A percentile compares a stretch with the other conserved stretches of the same genome.
phyloP scores from a whole-genome alignment of 92 coral and sea anemone species.

The Zoanthus sansibaricus region DNA sequence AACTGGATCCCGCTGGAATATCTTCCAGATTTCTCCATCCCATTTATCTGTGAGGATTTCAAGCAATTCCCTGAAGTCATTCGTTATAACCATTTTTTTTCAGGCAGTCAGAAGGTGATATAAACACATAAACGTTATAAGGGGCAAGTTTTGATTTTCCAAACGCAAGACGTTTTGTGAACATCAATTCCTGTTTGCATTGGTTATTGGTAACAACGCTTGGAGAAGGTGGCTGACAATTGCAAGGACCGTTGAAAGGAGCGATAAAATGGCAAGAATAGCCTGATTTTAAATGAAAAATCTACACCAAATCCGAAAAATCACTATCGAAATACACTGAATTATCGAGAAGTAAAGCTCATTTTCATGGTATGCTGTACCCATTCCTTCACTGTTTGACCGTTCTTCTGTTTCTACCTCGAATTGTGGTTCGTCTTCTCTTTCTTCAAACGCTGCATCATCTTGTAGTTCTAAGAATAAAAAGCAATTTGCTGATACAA shows the following conservation, averaged over 20 bases:
- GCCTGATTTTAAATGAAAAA: constrained; percentile 12
- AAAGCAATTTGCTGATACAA: neutral
- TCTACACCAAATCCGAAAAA: constrained; percentile 3
- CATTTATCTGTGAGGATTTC: constrained; percentile 29
- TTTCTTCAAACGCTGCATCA: constrained; percentile 5
- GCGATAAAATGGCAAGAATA: constrained; percentile 11
- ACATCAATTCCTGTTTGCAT: constrained; percentile 37
- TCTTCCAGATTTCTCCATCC: constrained; percentile 44
- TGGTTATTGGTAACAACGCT: constrained; percentile 45
- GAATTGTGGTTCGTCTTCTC: neutral
- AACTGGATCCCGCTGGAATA: constrained; percentile 23
- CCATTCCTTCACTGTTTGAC: neutral
- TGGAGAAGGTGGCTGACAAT: constrained; percentile 50
- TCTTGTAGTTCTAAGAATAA: neutral
- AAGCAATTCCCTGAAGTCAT: constrained; percentile 31
- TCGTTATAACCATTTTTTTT: constrained; percentile 17
- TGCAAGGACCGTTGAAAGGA: constrained; percentile 37
- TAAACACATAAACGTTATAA: constrained; percentile 43
- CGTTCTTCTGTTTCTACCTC: neutral
- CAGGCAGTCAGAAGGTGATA: constrained; percentile 55
- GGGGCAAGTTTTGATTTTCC: constrained; percentile 40
- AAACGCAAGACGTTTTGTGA: constrained; percentile 34
- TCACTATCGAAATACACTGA: constrained; percentile 10
- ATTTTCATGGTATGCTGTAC: neutral
- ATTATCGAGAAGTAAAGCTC: neutral